Conservation (phyloP, 2,888 invertebrate genomes). For the Mycogona germanica region DNA sequence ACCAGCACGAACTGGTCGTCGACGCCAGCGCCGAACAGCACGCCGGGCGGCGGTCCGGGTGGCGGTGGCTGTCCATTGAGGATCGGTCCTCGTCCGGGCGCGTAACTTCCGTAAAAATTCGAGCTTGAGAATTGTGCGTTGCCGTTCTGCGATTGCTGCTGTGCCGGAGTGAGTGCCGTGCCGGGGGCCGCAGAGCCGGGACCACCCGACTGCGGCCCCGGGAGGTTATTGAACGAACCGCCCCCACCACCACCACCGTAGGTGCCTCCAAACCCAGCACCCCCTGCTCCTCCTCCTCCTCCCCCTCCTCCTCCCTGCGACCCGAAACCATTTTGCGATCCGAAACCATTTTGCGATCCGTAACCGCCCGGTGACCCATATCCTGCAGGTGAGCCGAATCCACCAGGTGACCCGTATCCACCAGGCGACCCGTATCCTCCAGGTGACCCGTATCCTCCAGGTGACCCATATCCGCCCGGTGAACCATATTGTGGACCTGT, state of each 20-base stretch:
- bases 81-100: slow-evolving; percentile 13
- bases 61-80: slow-evolving; percentile 11
- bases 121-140: slow-evolving; percentile 14
- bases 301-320: background rate
- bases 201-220: background rate
- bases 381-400: background rate
- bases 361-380: too few species aligned
- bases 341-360: background rate
- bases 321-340: background rate
- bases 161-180: too few species aligned
- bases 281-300: slow-evolving; percentile 9
- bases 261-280: background rate
- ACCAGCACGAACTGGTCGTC: slow-evolving; percentile 35
- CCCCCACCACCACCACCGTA: slow-evolving; percentile 2
- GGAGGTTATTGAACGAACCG: slow-evolving; percentile 1
- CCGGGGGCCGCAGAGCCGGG: slow-evolving; percentile 7
- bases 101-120: slow-evolving; percentile 17
- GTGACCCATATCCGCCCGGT: slow-evolving; percentile 4
- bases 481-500: background rate
- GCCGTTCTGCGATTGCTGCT: background rate
- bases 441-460: background rate
- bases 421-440: background rate
- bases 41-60: slow-evolving; percentile 14
- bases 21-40: slow-evolving; percentile 9
- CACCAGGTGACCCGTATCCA: slow-evolving; percentile 1